These are phyloP conservation scores for Fragum sueziense DNA, from an alignment of 2,888 invertebrate genomes.

Conservation along the genomic window DNA sequence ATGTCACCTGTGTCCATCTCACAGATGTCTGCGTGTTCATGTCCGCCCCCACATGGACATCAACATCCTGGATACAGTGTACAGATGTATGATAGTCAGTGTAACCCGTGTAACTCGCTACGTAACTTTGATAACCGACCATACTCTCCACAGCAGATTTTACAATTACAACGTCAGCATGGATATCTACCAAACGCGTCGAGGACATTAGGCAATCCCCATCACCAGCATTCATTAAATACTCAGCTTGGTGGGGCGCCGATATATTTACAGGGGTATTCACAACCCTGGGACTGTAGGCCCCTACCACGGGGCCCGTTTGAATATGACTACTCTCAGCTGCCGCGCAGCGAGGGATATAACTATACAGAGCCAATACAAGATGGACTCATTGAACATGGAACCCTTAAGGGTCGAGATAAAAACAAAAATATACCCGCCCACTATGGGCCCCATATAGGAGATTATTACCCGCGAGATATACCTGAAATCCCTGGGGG, in stretches of 20 bases:
- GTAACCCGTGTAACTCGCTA: constrained; percentile 64
- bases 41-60: constrained; percentile 72
- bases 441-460: constrained; percentile 19
- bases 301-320: constrained; percentile 50
- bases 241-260: constrained; percentile 59
- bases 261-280: constrained; percentile 58
- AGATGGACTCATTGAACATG: constrained; percentile 48
- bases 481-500: constrained; percentile 53
- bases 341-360: constrained; percentile 55
- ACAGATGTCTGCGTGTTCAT: constrained; percentile 74
- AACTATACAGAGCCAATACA: constrained; percentile 58
- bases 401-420: constrained; percentile 37
- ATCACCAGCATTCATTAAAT: constrained; percentile 7
- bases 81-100: constrained; percentile 71
- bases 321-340: constrained; percentile 58
- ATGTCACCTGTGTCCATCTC: constrained; percentile 65
- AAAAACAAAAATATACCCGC: constrained; percentile 30
- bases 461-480: constrained; percentile 40
- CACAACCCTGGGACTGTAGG: constrained; percentile 61
- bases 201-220: constrained; percentile 25
- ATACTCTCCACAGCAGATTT: constrained; percentile 49
- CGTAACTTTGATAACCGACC: constrained; percentile 61
- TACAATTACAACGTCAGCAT: constrained; percentile 47
- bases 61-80: constrained; percentile 58
- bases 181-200: constrained; percentile 37